Conservation (phyloP, 2,888 invertebrate species). For the Leptinotarsa tumamoca region DNA sequence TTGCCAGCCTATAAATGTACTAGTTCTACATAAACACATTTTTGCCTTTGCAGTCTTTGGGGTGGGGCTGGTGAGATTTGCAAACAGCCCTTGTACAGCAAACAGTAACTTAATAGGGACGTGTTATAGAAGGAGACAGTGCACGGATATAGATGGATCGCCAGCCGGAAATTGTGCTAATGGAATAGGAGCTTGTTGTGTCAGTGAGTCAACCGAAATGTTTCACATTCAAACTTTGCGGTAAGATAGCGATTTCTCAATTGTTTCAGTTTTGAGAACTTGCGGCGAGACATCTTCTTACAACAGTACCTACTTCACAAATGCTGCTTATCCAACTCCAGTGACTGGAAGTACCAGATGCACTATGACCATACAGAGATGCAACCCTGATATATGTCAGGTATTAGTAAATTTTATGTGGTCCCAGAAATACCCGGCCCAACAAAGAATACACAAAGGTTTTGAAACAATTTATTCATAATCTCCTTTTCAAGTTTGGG, state of each 20-base stretch:
- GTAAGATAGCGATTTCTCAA: not conserved
- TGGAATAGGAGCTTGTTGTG: conserved; percentile 83
- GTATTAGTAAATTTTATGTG: conserved; percentile 59
- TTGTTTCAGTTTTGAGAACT: conserved; percentile 73
- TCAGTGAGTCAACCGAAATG: conserved; percentile 73
- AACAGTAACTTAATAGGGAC: conserved; percentile 78
- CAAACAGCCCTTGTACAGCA: conserved; percentile 77
- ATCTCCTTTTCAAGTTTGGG: no score
- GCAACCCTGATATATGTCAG: conserved; percentile 77
- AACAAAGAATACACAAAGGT: no score
- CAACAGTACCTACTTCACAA: conserved; percentile 87
- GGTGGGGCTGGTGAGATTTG: conserved; percentile 78
- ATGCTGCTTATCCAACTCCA: conserved; percentile 79
- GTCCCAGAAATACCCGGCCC: no score
- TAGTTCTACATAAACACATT: no score
- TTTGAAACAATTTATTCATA: no score
- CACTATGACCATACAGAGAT: conserved; percentile 76
- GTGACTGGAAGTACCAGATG: conserved; percentile 78
- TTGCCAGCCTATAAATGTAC: no score
- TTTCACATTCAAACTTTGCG: not conserved
- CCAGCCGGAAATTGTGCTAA: conserved; percentile 80
- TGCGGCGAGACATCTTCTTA: conserved; percentile 76
- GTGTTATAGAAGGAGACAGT: conserved; percentile 83
- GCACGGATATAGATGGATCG: conserved; percentile 77
- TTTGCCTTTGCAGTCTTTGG: conserved; percentile 49